Percentiles rank a stretch among this genome's conserved stretches.
phyloP scores from a whole-genome alignment of 2,888 invertebrate species.

The Drosophila conformis region DNA sequence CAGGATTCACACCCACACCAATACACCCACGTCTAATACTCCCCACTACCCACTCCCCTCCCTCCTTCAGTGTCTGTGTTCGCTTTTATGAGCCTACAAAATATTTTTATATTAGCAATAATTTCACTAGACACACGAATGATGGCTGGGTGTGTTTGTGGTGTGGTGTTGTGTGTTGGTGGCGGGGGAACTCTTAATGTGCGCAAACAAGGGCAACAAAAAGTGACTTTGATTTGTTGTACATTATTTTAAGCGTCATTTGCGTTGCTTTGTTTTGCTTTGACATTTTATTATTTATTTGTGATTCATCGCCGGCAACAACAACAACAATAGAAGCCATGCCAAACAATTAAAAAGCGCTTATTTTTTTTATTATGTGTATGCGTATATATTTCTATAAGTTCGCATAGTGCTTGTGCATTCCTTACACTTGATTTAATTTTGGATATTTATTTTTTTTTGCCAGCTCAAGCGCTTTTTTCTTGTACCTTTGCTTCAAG shows the following conservation, averaged over 20 bases:
- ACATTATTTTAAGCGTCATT: slow-evolving; percentile 54
- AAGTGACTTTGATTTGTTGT: slow-evolving; percentile 67
- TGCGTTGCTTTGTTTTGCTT: slow-evolving; percentile 45
- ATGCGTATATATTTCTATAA: slow-evolving; percentile 40
- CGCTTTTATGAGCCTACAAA: slow-evolving; percentile 81
- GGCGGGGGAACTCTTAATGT: slow-evolving; percentile 46
- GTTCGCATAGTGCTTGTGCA: slow-evolving; percentile 36
- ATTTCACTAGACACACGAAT: slow-evolving; percentile 70
- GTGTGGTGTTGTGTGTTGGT: slow-evolving; percentile 14
- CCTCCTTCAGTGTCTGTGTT: slow-evolving; percentile 36
- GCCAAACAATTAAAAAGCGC: slow-evolving; percentile 70
- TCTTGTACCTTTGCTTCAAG: slow-evolving; percentile 40
- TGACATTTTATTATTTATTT: slow-evolving; percentile 62
- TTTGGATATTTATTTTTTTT: not conserved
- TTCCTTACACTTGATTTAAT: slow-evolving; percentile 21
- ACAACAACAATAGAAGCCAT: slow-evolving; percentile 45
- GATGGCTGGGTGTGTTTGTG: slow-evolving; percentile 9
- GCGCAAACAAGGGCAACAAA: slow-evolving; percentile 45
- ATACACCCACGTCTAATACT: slow-evolving; percentile 18
- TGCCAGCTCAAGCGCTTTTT: slow-evolving; percentile 27
- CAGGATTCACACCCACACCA: slow-evolving; percentile 21
- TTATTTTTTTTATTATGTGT: slow-evolving; percentile 58
- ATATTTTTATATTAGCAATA: slow-evolving; percentile 82
- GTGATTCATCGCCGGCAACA: slow-evolving; percentile 56
- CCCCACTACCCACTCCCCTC: not conserved